Evolutionary conservation across 2,888 invertebrate genomes (phyloP).

Genomic region (Sinelater perroti): DNA sequence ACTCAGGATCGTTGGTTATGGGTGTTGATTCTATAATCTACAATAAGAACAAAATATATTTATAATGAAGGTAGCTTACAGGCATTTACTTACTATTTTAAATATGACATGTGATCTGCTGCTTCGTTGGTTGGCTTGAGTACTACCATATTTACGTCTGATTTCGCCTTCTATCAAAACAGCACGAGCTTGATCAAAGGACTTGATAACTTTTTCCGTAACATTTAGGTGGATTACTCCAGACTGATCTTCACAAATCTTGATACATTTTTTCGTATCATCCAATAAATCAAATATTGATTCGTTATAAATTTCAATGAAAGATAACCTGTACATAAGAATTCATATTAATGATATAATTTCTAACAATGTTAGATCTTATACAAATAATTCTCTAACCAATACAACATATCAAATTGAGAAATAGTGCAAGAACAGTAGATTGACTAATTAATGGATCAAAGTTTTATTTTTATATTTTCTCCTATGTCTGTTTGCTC

Average conservation of each 20-base stretch:
- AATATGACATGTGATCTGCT: conserved; percentile 91
- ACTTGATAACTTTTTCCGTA: conserved; percentile 71
- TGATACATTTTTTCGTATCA: conserved; percentile 67
- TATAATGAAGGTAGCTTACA: background rate
- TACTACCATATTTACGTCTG: conserved; percentile 78
- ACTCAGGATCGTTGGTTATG: conserved; percentile 9
- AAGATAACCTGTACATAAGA: conserved; percentile 81
- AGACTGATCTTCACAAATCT: conserved; percentile 69
- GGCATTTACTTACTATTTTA: conserved; percentile 68
- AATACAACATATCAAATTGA: too few relatives aligned
- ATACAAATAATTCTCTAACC: too few relatives aligned
- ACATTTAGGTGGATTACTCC: conserved; percentile 72
- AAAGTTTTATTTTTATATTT: too few relatives aligned
- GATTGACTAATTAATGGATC: too few relatives aligned
- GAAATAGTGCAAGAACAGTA: too few relatives aligned
- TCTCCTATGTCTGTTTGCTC: too few relatives aligned
- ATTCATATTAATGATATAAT: too few relatives aligned
- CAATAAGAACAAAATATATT: conserved; percentile 32
- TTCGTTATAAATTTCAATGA: conserved; percentile 91
- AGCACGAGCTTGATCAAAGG: conserved; percentile 69
- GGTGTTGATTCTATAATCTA: conserved; percentile 70
- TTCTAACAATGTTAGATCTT: too few relatives aligned
- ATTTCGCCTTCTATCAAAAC: conserved; percentile 71
- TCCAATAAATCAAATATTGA: conserved; percentile 79
- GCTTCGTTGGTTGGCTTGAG: conserved; percentile 88